Evolutionary conservation across 2,113 vertebrate species (phyloP), one percentile per base, ranked within the genome.

Genomic region (Aythya baeri): DNA sequence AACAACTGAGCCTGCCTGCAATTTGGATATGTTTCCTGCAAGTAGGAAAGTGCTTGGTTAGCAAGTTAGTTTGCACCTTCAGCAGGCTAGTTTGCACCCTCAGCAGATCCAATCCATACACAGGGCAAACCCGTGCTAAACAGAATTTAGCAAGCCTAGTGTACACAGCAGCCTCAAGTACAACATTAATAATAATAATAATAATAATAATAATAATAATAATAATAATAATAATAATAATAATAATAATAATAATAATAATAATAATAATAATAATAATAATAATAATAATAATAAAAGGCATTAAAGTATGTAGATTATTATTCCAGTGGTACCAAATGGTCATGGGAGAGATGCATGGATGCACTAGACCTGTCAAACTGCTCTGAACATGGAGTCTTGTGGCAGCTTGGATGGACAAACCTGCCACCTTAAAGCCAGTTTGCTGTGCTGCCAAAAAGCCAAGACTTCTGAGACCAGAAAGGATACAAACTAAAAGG

Each of bases 61-160:
- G 13, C 26, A 20, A 0, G 0, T 9, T 32, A 18, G 3, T 11
- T 82, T 4, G 0, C 32, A 34, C 21, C 31, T 77, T 82, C 27
- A n/a, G 43, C 46, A 41, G 43, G 46, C 46, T 46, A 46, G 46
- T 49, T 49, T 4, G 0, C 32, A 32, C 21, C 31, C 74, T 79
- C 27, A 32, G 44, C 46, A 41, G 49, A 49, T 17, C 26, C 59
- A 44, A 36, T n/a, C 11, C 58, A 31, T 50, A 38, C 27, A 17
- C 14, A 21, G 52, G 58, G 17, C 5, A 84, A 87, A 38, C 8
- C 23, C 32, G 2, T n/a, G 20, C 11, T 46, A 79, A 73, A 66
- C 11, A 22, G 31, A 81, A 50, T 50, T 81, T 59, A 61, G 12
- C 7, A 54, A 85, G 13, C 6, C 27, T 32, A 26, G 23, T 17